Percentiles rank a stretch among this genome's conserved stretches.
phyloP scores from a whole-genome alignment of 2,888 invertebrate species.

The Candidula unifasciata region DNA sequence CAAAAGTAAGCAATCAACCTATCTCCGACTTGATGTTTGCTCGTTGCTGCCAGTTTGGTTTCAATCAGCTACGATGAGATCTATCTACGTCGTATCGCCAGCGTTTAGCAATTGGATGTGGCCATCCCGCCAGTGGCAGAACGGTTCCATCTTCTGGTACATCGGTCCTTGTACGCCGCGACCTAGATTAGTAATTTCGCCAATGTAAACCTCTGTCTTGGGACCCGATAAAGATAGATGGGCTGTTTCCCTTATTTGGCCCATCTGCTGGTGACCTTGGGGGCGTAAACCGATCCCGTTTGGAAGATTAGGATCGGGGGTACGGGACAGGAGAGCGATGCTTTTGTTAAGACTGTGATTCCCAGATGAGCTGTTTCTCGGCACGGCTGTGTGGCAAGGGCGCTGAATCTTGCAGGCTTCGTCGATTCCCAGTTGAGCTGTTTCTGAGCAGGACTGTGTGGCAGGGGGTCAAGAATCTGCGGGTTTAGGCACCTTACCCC shows the following conservation, averaged over 20 bases:
- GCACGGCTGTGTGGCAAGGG: too few relatives aligned
- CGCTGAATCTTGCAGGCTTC: too few relatives aligned
- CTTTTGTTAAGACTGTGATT: too few relatives aligned
- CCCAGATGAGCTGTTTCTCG: too few relatives aligned
- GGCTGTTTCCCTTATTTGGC: neutral
- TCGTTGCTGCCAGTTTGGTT: too few relatives aligned
- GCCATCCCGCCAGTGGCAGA: neutral
- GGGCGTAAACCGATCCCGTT: neutral
- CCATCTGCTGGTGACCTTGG: neutral
- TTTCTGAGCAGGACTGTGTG: too few relatives aligned
- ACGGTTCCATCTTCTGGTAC: slow-evolving; percentile 3
- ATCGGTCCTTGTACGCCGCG: neutral
- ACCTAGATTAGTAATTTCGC: slow-evolving; percentile 1
- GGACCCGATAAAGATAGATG: slow-evolving; percentile 9
- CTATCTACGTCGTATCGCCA: slow-evolving; percentile 3
- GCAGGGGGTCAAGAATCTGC: too few relatives aligned
- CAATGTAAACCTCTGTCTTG: neutral
- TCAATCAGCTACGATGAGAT: neutral
- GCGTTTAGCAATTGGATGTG: neutral
- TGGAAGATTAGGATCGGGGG: neutral
- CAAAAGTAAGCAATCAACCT: too few relatives aligned
- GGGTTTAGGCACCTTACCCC: too few relatives aligned
- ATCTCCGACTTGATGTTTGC: too few relatives aligned
- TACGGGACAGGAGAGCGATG: neutral
- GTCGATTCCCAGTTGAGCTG: too few relatives aligned